Evolutionary conservation across 2,888 invertebrate species (phyloP).

Genomic region (Mayetiola destructor): DNA sequence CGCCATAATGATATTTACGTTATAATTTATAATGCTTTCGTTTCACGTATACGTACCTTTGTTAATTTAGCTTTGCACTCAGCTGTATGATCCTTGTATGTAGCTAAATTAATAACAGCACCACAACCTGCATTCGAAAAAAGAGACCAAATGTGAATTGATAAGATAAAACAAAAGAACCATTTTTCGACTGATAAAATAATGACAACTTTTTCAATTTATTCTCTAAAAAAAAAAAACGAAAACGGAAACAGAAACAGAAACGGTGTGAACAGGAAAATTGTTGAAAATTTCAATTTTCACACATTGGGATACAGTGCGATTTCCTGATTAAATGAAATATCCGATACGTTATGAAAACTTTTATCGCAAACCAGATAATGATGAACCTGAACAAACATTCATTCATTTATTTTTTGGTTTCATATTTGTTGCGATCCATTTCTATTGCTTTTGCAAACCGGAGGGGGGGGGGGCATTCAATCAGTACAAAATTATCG

Average conservation of each 20-base stretch:
- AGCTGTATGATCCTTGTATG: constrained; percentile 74
- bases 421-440: too few relatives aligned
- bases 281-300: neutral
- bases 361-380: too few relatives aligned
- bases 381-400: too few relatives aligned
- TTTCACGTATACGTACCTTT: constrained; percentile 16
- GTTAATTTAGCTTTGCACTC: constrained; percentile 47
- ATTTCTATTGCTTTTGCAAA: too few relatives aligned
- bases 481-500: too few relatives aligned
- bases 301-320: neutral
- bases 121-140: constrained; percentile 56
- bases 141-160: neutral
- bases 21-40: neutral
- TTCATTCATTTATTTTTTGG: too few relatives aligned
- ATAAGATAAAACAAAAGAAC: too few relatives aligned
- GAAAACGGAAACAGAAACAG: neutral
- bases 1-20: constrained; percentile 14
- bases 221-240: constrained; percentile 18
- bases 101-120: constrained; percentile 71
- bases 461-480: too few relatives aligned
- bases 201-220: constrained; percentile 6
- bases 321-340: too few relatives aligned
- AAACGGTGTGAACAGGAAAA: constrained; percentile 13
- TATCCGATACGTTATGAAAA: too few relatives aligned
- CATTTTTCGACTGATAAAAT: neutral